Evolutionary conservation across 2,888 invertebrate genomes (phyloP).

Genomic region (Hirtodrosophila histrioides): DNA sequence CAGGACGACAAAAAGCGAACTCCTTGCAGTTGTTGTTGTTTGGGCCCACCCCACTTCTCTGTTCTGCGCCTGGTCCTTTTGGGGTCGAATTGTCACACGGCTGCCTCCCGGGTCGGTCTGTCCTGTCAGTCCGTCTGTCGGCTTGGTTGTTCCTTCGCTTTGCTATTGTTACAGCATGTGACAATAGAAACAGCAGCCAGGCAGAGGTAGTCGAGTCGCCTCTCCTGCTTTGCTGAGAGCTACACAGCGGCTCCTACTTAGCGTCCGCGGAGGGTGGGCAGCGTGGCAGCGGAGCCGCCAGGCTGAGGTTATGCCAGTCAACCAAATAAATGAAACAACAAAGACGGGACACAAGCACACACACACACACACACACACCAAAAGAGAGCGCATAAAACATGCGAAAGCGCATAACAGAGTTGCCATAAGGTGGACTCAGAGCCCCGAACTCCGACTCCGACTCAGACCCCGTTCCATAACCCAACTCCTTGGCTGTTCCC

Average conservation of each 20-base stretch:
- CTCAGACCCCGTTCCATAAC: neutral
- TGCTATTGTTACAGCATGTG: constrained; percentile 76
- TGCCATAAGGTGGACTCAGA: constrained; percentile 52
- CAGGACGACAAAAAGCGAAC: constrained; percentile 47
- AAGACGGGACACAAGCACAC: constrained; percentile 48
- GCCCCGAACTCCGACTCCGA: constrained; percentile 7
- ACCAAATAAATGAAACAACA: constrained; percentile 80
- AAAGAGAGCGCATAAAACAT: constrained; percentile 64
- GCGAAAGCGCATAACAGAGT: constrained; percentile 71
- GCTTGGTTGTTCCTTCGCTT: constrained; percentile 32
- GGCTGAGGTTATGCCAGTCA: constrained; percentile 79
- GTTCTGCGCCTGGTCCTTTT: constrained; percentile 61
- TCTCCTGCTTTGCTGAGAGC: neutral
- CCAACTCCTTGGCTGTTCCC: constrained; percentile 46
- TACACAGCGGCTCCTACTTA: constrained; percentile 61
- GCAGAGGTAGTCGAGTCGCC: constrained; percentile 9
- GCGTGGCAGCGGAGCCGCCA: constrained; percentile 38
- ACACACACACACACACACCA: constrained; percentile 32
- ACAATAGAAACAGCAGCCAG: constrained; percentile 65
- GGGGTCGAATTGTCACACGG: constrained; percentile 77
- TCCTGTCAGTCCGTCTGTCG: constrained; percentile 16
- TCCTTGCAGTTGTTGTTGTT: constrained; percentile 32
- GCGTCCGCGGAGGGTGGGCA: constrained; percentile 12
- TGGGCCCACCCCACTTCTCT: constrained; percentile 7
- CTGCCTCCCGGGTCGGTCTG: constrained; percentile 26